Conservation (phyloP, 2,113 vertebrate species). For the Mormyrus iriodes region DNA sequence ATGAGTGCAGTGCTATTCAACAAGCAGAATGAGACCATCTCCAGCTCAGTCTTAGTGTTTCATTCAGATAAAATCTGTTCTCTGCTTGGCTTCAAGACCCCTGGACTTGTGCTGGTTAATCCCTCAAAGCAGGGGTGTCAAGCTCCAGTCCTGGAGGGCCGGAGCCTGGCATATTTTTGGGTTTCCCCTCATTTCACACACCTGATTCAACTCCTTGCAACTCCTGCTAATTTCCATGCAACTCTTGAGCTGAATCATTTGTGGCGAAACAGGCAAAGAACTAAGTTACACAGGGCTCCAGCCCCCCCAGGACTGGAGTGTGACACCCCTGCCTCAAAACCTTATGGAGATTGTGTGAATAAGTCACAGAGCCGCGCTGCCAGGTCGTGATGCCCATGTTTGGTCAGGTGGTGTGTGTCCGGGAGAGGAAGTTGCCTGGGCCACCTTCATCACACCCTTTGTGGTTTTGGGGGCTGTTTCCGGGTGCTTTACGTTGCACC, state of each 20-base stretch:
- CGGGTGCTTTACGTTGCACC: too few species aligned
- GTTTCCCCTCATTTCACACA: too few species aligned
- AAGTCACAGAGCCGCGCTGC: background rate
- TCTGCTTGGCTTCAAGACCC: background rate
- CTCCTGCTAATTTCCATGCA: too few species aligned
- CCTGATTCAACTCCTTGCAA: too few species aligned
- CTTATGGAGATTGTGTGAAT: background rate
- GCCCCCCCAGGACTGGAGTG: too few species aligned
- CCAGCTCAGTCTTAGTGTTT: background rate
- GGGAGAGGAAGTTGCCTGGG: background rate
- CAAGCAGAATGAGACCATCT: background rate
- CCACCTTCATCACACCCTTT: background rate
- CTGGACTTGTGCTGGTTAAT: background rate
- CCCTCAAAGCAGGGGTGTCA: too few species aligned
- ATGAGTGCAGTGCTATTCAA: background rate
- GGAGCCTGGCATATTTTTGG: too few species aligned
- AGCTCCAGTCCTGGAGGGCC: too few species aligned
- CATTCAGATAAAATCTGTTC: background rate
- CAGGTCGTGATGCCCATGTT: background rate
- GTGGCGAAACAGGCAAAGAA: too few species aligned
- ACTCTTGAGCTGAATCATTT: too few species aligned
- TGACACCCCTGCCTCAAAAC: too few species aligned
- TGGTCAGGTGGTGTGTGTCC: background rate
- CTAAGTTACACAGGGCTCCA: too few species aligned
- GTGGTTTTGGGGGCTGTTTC: background rate